Evolutionary conservation across 2,888 invertebrate genomes (phyloP).

Genomic region (Cerastoderma edule): DNA sequence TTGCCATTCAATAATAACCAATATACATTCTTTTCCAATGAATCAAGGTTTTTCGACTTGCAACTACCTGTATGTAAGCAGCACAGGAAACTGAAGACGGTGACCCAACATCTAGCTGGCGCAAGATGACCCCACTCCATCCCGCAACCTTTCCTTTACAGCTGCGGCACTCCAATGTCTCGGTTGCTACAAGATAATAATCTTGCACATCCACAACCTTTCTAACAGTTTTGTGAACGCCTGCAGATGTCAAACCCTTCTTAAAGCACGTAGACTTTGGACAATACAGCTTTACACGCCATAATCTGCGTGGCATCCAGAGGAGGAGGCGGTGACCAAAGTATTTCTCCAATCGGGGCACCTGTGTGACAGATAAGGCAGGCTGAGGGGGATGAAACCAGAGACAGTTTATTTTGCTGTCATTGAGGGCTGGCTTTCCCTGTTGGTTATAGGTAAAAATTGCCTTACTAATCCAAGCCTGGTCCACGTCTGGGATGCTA

Average conservation of each 20-base stretch:
- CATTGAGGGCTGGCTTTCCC: constrained; percentile 36
- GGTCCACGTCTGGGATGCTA: constrained; percentile 42
- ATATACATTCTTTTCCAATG: no score
- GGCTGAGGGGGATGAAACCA: constrained; percentile 63
- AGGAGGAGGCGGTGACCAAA: constrained; percentile 52
- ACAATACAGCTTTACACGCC: constrained; percentile 40
- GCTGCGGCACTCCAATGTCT: constrained; percentile 50
- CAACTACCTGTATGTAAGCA: constrained; percentile 48
- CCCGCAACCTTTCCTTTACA: constrained; percentile 42
- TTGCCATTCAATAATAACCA: no score
- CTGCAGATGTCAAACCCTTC: constrained; percentile 42
- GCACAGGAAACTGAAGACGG: constrained; percentile 16
- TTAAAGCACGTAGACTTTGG: constrained; percentile 34
- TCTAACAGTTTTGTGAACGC: constrained; percentile 42
- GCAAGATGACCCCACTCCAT: constrained; percentile 52
- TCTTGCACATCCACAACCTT: constrained; percentile 61
- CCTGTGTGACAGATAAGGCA: constrained; percentile 1
- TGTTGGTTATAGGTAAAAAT: constrained; percentile 30
- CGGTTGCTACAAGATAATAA: constrained; percentile 61
- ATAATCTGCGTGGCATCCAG: constrained; percentile 51
- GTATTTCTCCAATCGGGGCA: constrained; percentile 41
- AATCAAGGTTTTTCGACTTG: no score
- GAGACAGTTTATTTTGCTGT: constrained; percentile 18
- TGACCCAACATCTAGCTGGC: constrained; percentile 62
- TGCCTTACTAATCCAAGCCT: constrained; percentile 48